These are phyloP conservation scores for Myotis lucifugus DNA, from an alignment of 2,113 vertebrate species.

Conservation along the genomic window DNA sequence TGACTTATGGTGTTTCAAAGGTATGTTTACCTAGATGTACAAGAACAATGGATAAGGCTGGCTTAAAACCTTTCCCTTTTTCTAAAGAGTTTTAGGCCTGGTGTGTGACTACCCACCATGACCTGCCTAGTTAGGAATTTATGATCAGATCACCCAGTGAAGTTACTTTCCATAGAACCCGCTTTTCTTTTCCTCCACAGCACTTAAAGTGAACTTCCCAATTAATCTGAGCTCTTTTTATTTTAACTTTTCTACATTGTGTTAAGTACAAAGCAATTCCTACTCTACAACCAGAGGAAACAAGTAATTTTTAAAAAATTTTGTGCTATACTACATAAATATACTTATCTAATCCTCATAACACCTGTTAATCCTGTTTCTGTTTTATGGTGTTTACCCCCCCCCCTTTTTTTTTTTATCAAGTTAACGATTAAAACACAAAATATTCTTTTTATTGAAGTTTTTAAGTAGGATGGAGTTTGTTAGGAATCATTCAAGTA, in stretches of 20 bases:
- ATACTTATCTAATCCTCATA: background rate
- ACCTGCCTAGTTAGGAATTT: background rate
- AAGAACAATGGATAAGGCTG: background rate
- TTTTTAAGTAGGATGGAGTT: conserved; percentile 41
- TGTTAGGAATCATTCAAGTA: background rate
- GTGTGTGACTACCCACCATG: background rate
- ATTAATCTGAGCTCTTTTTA: conserved; percentile 3
- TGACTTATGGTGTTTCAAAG: background rate
- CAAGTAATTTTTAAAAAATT: background rate
- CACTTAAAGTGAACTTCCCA: background rate
- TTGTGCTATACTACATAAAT: background rate
- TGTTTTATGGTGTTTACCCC: background rate
- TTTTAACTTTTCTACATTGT: conserved; percentile 25
- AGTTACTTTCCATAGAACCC: background rate
- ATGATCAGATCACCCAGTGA: background rate
- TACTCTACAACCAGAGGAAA: background rate
- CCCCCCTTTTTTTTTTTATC: background rate
- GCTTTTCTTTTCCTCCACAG: background rate
- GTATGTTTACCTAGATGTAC: background rate
- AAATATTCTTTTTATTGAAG: conserved; percentile 23
- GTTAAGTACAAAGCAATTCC: background rate
- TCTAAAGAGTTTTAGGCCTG: background rate
- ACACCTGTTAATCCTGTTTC: conserved; percentile 7
- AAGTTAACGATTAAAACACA: conserved; percentile 2
- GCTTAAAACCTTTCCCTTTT: background rate